These are phyloP conservation scores for Alentia gelatinosa DNA, from an alignment of 2,888 invertebrate species.

Conservation along the genomic window DNA sequence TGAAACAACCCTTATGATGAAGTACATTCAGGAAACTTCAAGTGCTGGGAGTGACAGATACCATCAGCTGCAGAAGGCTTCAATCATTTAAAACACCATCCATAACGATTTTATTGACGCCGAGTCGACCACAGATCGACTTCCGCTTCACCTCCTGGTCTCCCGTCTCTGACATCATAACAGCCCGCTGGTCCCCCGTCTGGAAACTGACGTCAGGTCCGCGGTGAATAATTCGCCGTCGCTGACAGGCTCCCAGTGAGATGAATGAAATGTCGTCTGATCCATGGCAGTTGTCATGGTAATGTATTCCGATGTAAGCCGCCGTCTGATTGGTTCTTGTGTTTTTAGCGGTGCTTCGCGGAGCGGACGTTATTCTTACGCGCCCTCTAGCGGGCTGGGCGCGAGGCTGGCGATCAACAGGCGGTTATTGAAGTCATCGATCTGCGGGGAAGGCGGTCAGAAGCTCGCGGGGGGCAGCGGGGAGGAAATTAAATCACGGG, in stretches of 20 bases:
- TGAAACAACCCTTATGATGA: no score
- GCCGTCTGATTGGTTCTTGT: neutral
- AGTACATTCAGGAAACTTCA: no score
- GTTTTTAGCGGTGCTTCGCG: neutral
- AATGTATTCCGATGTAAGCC: neutral
- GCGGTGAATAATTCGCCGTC: no score
- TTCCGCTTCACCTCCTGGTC: no score
- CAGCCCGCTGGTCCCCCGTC: no score
- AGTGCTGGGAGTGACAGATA: no score
- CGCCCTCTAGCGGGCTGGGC: neutral
- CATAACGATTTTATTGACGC: no score
- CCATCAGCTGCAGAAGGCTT: no score
- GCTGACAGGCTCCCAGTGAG: neutral
- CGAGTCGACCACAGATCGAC: no score
- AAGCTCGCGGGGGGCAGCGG: neutral
- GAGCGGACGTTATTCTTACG: neutral
- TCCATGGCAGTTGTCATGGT: neutral
- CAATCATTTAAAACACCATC: no score
- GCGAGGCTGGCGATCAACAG: conserved; percentile 11
- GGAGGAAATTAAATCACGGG: neutral
- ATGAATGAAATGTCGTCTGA: neutral
- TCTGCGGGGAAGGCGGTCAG: neutral
- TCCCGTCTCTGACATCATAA: no score
- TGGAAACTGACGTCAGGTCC: no score
- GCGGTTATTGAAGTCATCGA: conserved; percentile 23